Conservation (phyloP, 2,113 vertebrate species). For the Pimephales promelas region DNA sequence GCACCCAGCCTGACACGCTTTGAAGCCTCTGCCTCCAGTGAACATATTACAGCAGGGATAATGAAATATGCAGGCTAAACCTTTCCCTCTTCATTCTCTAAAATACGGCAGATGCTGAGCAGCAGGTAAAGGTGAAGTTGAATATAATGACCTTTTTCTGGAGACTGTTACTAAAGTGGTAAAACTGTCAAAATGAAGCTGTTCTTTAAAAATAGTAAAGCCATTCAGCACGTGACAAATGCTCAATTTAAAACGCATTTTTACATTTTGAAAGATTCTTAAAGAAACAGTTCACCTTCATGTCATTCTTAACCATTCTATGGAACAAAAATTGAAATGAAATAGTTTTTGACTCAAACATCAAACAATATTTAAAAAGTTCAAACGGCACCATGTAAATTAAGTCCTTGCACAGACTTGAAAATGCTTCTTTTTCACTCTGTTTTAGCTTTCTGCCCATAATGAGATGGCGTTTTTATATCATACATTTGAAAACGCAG, state of each 20-base stretch:
- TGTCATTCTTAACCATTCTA: background rate
- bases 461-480: too few species aligned
- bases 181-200: background rate
- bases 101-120: slow-evolving; percentile 22
- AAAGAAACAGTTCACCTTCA: background rate
- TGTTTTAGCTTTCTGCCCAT: too few species aligned
- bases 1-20: slow-evolving; percentile 6
- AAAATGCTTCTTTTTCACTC: too few species aligned
- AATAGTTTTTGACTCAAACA: too few species aligned
- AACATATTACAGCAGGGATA: slow-evolving; percentile 50
- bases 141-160: slow-evolving; percentile 24
- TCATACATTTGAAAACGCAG: too few species aligned
- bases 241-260: background rate
- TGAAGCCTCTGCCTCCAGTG: slow-evolving; percentile 47
- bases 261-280: too few species aligned
- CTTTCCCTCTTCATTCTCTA: slow-evolving; percentile 63
- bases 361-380: background rate
- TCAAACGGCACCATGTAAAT: background rate
- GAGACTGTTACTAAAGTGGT: background rate
- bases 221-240: background rate
- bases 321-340: background rate
- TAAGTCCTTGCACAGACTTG: too few species aligned
- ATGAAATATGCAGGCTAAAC: slow-evolving; percentile 78
- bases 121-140: slow-evolving; percentile 41
- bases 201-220: too few species aligned